phyloP scores from a whole-genome alignment of 2,888 invertebrate genomes.

The Apocheima hispidaria region DNA sequence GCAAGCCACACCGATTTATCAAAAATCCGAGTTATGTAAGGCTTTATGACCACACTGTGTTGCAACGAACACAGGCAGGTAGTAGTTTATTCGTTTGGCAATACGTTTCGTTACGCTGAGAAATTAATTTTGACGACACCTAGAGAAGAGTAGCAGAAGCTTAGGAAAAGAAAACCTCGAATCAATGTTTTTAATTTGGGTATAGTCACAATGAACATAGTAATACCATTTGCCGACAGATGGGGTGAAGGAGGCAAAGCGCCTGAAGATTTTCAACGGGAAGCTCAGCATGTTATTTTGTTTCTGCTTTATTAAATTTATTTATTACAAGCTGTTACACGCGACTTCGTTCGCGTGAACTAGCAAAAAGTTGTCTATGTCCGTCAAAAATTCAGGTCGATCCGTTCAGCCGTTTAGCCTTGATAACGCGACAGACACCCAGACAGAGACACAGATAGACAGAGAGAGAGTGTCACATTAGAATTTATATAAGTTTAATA shows the following conservation, averaged over 20 bases:
- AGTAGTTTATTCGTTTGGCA: background rate
- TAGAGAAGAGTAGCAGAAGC: background rate
- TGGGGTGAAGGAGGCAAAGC: background rate
- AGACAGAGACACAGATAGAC: too few species aligned
- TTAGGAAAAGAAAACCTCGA: background rate
- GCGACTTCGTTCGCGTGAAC: too few species aligned
- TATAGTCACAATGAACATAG: background rate
- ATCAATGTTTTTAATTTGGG: background rate
- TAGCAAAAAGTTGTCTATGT: too few species aligned
- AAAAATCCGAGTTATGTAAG: constrained; percentile 25
- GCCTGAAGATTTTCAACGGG: too few species aligned
- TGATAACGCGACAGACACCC: too few species aligned
- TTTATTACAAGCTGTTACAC: too few species aligned
- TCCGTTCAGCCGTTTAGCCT: too few species aligned
- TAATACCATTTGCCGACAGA: background rate
- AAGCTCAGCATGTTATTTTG: too few species aligned
- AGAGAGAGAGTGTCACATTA: too few species aligned
- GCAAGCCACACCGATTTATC: constrained; percentile 17
- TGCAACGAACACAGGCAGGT: constrained; percentile 16
- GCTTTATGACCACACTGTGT: constrained; percentile 2
- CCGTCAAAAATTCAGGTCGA: too few species aligned
- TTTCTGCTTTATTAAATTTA: too few species aligned
- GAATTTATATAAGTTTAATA: too few species aligned
- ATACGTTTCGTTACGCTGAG: background rate
- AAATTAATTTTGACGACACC: constrained; percentile 5